Percentiles rank a stretch among this genome's conserved stretches.
These are phyloP conservation scores for Gobius niger DNA, from an alignment of 2,113 vertebrate genomes.

Conservation along the genomic window DNA sequence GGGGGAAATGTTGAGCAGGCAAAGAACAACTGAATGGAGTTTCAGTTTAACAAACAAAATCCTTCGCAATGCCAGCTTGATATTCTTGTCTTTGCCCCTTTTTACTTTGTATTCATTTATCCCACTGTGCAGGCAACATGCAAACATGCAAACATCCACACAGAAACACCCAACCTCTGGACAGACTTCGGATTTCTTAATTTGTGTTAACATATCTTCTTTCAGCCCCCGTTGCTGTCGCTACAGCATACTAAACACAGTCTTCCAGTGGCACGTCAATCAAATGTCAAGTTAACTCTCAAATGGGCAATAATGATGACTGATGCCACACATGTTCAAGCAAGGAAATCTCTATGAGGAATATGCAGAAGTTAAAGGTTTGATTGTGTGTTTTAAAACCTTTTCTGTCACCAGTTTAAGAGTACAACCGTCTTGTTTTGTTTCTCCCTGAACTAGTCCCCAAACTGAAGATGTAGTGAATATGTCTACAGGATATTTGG, in stretches of 20 bases:
- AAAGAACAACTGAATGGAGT: not conserved
- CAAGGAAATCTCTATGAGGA: not conserved
- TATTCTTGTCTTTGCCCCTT: not conserved
- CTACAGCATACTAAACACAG: too few species aligned
- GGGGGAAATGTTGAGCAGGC: not conserved
- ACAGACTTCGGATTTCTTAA: not conserved
- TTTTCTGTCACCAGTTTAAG: not conserved
- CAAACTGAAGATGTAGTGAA: not conserved
- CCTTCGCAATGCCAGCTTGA: constrained; percentile 15
- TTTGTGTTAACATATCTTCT: not conserved
- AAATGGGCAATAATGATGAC: not conserved
- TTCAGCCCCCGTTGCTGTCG: not conserved
- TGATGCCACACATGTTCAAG: not conserved
- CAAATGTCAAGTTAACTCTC: not conserved
- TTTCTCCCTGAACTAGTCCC: not conserved
- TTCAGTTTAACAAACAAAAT: not conserved
- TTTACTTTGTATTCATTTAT: too few species aligned
- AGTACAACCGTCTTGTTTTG: not conserved
- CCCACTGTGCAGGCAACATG: too few species aligned
- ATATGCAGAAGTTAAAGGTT: not conserved
- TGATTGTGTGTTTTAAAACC: not conserved
- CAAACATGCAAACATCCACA: too few species aligned
- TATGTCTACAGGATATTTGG: not conserved
- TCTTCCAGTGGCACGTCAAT: not conserved
- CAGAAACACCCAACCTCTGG: too few species aligned